phyloP scores from a whole-genome alignment of 1,140 invertebrate genomes.

The Hylaeus anthracinus region DNA sequence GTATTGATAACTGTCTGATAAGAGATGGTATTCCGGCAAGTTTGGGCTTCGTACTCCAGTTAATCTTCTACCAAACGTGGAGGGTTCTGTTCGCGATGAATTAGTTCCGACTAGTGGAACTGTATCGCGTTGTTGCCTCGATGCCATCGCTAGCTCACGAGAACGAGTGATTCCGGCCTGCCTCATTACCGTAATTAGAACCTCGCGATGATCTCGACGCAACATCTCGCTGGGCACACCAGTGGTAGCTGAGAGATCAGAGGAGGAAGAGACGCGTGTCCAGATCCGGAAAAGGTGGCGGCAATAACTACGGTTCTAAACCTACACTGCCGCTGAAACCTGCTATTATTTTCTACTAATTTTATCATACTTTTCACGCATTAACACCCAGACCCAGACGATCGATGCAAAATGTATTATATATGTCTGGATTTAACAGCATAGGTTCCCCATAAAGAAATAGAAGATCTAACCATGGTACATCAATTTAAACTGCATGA shows the following conservation, averaged over 20 bases:
- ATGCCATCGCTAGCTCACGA: constrained; percentile 36
- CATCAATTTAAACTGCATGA: no score
- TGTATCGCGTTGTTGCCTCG: background rate
- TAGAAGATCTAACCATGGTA: no score
- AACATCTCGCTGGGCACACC: constrained; percentile 47
- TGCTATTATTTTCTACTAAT: constrained; percentile 14
- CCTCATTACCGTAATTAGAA: constrained; percentile 68
- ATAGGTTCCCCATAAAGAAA: no score
- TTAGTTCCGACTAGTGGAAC: background rate
- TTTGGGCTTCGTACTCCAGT: no score
- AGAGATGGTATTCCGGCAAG: no score
- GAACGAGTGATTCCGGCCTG: constrained; percentile 43
- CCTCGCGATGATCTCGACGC: constrained; percentile 51
- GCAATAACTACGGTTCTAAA: background rate
- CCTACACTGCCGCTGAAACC: background rate
- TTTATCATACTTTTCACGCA: background rate
- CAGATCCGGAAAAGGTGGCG: constrained; percentile 9
- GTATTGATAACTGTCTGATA: no score
- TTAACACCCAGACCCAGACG: no score
- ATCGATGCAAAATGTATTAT: no score
- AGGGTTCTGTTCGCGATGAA: no score
- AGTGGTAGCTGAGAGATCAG: constrained; percentile 15
- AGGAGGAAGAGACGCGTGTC: constrained; percentile 44
- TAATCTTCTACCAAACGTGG: no score
- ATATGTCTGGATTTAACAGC: no score